phyloP scores from a whole-genome alignment of 1,140 invertebrate genomes.

The Neodiprion fabricii region DNA sequence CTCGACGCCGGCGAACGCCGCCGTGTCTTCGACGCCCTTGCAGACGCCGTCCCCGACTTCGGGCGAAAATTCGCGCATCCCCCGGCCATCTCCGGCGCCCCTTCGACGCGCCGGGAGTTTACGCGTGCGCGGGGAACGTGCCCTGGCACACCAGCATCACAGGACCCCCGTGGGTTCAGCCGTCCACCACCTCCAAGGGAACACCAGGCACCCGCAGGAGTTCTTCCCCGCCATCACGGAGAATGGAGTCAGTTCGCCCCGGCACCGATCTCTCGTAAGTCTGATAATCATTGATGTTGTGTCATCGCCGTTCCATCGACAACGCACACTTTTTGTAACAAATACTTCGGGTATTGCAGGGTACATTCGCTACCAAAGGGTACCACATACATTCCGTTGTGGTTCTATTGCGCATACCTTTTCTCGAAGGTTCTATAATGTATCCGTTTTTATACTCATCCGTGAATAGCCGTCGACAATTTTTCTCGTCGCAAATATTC shows the following conservation, averaged over 20 bases:
- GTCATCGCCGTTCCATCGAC: too few relatives aligned
- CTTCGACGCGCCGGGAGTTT: conserved; percentile 58
- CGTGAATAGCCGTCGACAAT: too few relatives aligned
- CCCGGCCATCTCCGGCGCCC: conserved; percentile 53
- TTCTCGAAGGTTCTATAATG: too few relatives aligned
- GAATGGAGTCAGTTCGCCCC: conserved; percentile 52
- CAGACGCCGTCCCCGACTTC: conserved; percentile 15
- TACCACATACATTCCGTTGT: too few relatives aligned
- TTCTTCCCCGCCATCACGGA: conserved; percentile 53
- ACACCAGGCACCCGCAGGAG: conserved; percentile 38
- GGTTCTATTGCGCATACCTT: too few relatives aligned
- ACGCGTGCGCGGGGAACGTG: conserved; percentile 52
- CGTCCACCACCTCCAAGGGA: conserved; percentile 35
- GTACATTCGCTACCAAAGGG: too few relatives aligned
- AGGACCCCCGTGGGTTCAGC: conserved; percentile 29
- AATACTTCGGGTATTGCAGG: too few relatives aligned
- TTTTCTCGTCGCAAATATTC: too few relatives aligned
- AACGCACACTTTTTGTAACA: too few relatives aligned
- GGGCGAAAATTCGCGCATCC: conserved; percentile 49
- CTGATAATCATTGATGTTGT: neutral
- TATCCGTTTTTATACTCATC: too few relatives aligned
- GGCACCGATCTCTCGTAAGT: conserved; percentile 49
- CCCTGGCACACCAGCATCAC: conserved; percentile 28
- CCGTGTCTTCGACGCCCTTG: conserved; percentile 15
- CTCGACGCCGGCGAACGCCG: conserved; percentile 22